Conservation (phyloP, 2,797 vertebrate genomes). For the Novumbra hubbsi region DNA sequence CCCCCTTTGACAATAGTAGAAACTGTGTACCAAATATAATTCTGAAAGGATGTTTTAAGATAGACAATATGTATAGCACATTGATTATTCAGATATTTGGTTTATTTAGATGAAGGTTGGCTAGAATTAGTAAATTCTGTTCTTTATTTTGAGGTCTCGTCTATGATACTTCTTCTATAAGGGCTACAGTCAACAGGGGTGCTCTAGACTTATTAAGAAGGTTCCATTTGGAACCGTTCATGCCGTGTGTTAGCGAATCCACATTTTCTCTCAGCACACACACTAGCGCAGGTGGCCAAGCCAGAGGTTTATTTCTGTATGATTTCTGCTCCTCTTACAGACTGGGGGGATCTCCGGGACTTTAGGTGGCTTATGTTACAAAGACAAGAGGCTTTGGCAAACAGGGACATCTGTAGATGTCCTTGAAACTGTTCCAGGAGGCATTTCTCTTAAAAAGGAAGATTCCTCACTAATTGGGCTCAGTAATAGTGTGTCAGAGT, state of each 20-base stretch:
- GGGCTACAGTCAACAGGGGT: not conserved
- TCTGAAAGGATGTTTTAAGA: too few species aligned
- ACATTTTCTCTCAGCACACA: constrained; percentile 71
- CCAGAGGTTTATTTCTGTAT: constrained; percentile 55
- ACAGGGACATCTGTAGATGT: constrained; percentile 65
- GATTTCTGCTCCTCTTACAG: constrained; percentile 59
- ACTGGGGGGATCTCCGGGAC: constrained; percentile 60
- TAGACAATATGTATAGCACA: too few species aligned
- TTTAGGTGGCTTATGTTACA: constrained; percentile 71
- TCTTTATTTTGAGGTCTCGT: too few species aligned
- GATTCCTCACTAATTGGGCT: constrained; percentile 64
- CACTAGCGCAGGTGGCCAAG: constrained; percentile 64
- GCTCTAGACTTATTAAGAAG: not conserved
- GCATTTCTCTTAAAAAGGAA: constrained; percentile 63
- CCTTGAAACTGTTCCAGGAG: constrained; percentile 62
- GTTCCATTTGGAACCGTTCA: not conserved
- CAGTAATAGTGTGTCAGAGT: constrained; percentile 52
- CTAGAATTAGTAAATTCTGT: too few species aligned
- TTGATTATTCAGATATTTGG: too few species aligned
- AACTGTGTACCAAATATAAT: too few species aligned
- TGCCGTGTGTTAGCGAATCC: constrained; percentile 14
- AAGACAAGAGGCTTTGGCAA: constrained; percentile 71
- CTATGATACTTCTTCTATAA: not conserved
- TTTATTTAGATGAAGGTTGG: too few species aligned
- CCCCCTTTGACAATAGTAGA: too few species aligned